These are phyloP conservation scores for Athalia rosae DNA, from an alignment of 2,888 invertebrate species.

Conservation along the genomic window DNA sequence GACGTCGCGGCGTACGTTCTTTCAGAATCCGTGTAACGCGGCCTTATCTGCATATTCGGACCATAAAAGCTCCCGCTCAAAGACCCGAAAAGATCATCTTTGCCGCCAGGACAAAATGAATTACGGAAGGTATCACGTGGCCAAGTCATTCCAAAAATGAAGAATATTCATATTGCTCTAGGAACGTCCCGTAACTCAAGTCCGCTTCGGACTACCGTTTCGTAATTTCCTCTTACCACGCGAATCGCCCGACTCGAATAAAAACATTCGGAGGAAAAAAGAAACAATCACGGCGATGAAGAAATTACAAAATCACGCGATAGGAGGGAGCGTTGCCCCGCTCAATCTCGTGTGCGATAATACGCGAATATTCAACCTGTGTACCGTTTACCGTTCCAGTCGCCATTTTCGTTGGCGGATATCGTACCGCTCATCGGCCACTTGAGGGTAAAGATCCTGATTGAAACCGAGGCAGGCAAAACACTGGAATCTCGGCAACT, in stretches of 20 bases:
- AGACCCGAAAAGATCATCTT: conserved; percentile 1
- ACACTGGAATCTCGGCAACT: not conserved
- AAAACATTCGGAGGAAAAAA: too few species aligned
- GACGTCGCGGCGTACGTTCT: conserved; percentile 14
- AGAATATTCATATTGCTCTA: too few species aligned
- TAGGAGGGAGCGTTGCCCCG: conserved; percentile 60
- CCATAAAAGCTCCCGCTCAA: conserved; percentile 16
- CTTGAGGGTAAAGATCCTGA: conserved; percentile 47
- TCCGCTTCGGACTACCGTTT: too few species aligned
- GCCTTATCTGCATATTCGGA: conserved; percentile 40
- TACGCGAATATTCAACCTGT: conserved; percentile 1
- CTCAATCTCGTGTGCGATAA: conserved; percentile 53
- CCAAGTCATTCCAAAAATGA: too few species aligned
- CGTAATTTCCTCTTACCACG: too few species aligned
- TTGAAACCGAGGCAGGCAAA: conserved; percentile 27
- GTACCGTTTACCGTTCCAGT: conserved; percentile 7
- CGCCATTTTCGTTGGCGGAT: conserved; percentile 26
- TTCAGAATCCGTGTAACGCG: conserved; percentile 19
- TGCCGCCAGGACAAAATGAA: not conserved
- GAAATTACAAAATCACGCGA: too few species aligned
- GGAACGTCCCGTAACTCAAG: too few species aligned
- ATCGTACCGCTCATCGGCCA: conserved; percentile 44
- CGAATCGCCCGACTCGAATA: too few species aligned
- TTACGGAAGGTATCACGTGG: too few species aligned
- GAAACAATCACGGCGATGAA: too few species aligned